A percentile compares a stretch with the other conserved stretches of the same genome.
Conservation (phyloP, 2,888 invertebrate genomes). For the Neoaliturus tenellus region DNA sequence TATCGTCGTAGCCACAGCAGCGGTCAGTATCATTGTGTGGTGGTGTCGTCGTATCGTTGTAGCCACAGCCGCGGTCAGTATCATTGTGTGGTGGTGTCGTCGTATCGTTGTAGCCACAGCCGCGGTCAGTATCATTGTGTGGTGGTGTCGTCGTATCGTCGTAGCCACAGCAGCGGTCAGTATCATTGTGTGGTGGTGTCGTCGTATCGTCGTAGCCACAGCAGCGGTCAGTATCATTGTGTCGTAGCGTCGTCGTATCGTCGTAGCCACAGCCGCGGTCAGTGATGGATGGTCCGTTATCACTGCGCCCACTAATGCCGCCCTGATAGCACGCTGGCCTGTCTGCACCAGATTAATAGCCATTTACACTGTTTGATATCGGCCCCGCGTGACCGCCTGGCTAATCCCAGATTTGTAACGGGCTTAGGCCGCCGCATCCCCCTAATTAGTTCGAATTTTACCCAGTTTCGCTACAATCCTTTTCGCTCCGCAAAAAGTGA, state of each 20-base stretch:
- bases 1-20: no score
- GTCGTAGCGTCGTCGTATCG: background rate
- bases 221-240: no score
- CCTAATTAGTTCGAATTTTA: slow-evolving; percentile 37
- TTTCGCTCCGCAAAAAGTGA: slow-evolving; percentile 8
- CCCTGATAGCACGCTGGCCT: background rate
- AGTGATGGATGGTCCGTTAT: background rate
- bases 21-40: no score
- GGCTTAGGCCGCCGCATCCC: slow-evolving; percentile 30
- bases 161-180: no score
- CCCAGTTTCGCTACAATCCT: slow-evolving; percentile 30
- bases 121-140: no score
- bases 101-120: no score
- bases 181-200: no score
- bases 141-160: no score
- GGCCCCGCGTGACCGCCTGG: slow-evolving; percentile 47
- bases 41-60: no score
- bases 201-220: no score
- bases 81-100: no score
- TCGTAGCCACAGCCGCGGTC: background rate
- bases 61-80: no score
- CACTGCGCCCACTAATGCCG: slow-evolving; percentile 18
- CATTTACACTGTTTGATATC: slow-evolving; percentile 57
- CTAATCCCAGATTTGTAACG: slow-evolving; percentile 52
- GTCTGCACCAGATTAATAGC: slow-evolving; percentile 56